Evolutionary conservation across 2,888 invertebrate species (phyloP), one percentile per base, ranked within the genome.

Genomic region (Chrysolina americana): DNA sequence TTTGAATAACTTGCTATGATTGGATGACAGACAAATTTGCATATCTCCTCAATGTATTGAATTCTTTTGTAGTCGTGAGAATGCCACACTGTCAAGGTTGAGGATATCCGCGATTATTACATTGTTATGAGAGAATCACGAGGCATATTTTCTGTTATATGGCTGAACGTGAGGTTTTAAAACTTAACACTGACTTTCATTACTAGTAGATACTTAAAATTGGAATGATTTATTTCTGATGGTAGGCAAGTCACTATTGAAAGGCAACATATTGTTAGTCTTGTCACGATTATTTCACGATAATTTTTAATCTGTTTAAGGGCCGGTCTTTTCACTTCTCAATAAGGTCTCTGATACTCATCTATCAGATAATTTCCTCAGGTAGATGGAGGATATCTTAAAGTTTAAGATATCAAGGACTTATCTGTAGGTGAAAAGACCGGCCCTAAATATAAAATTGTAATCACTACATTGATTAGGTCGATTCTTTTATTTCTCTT

Each of bases 51-150:
- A 9, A 11, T 5, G 15, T 59, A 19, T 17, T 17, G 8, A 28
- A 59, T 59, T 28, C 59, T 15, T 28, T 59, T 59, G 59, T 23
- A 59, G 28, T 59, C 59, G 59, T 59, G 59, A 28, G 59, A 28
- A 59, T 28, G n/a, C 23, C 23, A 28, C 28, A 59, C 23, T 59
- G 28, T 28, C 59, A 59, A 59, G 59, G 59, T 59, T 59, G 59
- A 59, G 59, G 59, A 59, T 28, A 59, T 59, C 59, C 28, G 59
- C 59, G 13, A 59, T 28, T 59, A 59, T 59, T 13, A 28, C 15
- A 28, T 15, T 59, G 13, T 59, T 59, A 59, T 15, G 23, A 23
- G 13, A 59, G 13, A 28, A 15, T 59, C 59, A 28, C 15, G 23
- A 28, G 23, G 28, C 23, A 59, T 59, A 59, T 59, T 59, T 59